Evolutionary conservation across 2,113 vertebrate genomes (phyloP), one percentile per base, ranked within the genome.

Genomic region (Triplophysa rosa): DNA sequence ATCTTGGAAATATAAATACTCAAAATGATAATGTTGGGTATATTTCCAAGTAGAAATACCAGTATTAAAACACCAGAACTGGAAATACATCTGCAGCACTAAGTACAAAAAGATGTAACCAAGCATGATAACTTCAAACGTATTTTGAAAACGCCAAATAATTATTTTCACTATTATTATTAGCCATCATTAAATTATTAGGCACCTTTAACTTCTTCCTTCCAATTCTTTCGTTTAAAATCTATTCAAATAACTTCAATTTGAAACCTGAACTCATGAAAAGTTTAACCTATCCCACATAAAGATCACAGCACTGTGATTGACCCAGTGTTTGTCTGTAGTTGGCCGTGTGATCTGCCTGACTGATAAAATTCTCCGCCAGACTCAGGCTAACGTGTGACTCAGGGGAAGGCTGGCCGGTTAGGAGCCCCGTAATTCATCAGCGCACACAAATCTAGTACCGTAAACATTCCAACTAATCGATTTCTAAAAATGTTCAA

Each of bases 401-500:
- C n/a, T 61, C 37, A 23, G 37, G 52, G 14, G 26, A 26, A 56
- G 33, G 7, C 45, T 11, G 33, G 59, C 52, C 11, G 2, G 80
- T 49, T 29, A 64, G 21, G 2, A 74, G 26, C n/a, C 2, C n/a
- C 29, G 45, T 33, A 72, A 63, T 79, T 70, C 37, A 70, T 52
- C 77, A 63, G 23, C 21, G 42, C 26, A 16, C 59, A 29, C 17
- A 49, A 14, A 40, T 45, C 16, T 23, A 75, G 58, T 49, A 74
- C 8, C 6, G 7, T 72, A 12, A 67, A 12, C 47, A 26, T 52
- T 21, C 26, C 21, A 26, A 17, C 45, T 68, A 79, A 79, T 82
- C 69, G 62, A 75, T 75, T 69, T 66, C 45, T 21, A 68, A 49
- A 68, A 79, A 79, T 74, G 64, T 82, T 74, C 29, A 63, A 79